Evolutionary conservation across 2,797 vertebrate genomes (phyloP).

Genomic region (Sebastes hubbsi): DNA sequence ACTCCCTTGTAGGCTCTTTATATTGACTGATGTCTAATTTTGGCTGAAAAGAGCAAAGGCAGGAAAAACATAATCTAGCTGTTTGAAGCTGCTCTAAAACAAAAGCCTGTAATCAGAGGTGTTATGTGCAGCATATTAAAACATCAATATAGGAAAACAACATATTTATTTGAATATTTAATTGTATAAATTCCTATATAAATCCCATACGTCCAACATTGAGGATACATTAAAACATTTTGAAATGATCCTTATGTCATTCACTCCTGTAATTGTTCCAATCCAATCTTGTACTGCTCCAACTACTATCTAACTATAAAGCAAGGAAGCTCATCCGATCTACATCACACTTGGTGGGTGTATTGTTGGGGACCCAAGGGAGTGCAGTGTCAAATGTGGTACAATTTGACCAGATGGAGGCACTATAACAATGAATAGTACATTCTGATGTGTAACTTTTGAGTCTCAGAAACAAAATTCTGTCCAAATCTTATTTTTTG

Average conservation of each 20-base stretch:
- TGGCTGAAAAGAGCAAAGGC: slow-evolving; percentile 36
- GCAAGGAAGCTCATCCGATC: not conserved
- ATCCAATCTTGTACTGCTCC: not conserved
- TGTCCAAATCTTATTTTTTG: no score
- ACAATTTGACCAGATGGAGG: no score
- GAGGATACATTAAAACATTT: not conserved
- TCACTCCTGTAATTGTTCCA: not conserved
- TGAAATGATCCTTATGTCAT: not conserved
- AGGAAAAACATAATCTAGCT: slow-evolving; percentile 11
- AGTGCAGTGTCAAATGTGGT: no score
- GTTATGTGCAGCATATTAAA: slow-evolving; percentile 3
- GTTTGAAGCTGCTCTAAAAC: slow-evolving; percentile 20
- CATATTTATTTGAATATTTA: not conserved
- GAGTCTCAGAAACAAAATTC: no score
- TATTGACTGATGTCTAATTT: slow-evolving; percentile 62
- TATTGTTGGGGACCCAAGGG: no score
- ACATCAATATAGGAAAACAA: not conserved
- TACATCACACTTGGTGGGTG: no score
- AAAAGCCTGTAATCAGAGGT: not conserved
- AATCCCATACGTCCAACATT: not conserved
- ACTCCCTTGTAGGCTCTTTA: slow-evolving; percentile 49
- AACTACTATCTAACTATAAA: not conserved
- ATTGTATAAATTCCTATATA: not conserved
- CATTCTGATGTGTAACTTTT: no score
- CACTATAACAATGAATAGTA: no score